Conservation (phyloP, 2,888 invertebrate genomes). For the Cataglyphis rosenhaueri region DNA sequence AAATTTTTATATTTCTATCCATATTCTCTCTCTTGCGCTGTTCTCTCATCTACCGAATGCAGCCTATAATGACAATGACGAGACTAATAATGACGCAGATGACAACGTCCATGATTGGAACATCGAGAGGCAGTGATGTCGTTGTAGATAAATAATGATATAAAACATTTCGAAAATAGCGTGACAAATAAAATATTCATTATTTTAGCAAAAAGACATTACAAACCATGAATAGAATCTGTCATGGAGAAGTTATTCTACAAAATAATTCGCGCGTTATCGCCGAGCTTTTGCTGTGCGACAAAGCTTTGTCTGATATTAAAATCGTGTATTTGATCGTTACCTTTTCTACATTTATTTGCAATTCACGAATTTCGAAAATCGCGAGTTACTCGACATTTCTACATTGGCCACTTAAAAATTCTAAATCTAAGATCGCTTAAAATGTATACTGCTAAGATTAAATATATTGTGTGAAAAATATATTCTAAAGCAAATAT, state of each 20-base stretch:
- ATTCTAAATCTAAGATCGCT: conserved; percentile 57
- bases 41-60: neutral
- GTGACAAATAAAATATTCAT: conserved; percentile 71
- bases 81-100: conserved; percentile 6
- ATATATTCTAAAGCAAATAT: neutral
- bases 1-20: neutral
- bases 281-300: conserved; percentile 80
- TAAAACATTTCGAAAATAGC: conserved; percentile 27
- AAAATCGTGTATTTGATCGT: conserved; percentile 75
- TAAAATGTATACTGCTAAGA: conserved; percentile 32
- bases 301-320: conserved; percentile 77
- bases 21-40: neutral
- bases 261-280: conserved; percentile 77
- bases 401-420: conserved; percentile 14
- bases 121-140: conserved; percentile 15
- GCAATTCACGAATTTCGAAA: conserved; percentile 67
- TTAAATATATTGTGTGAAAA: conserved; percentile 19
- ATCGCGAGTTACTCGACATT: conserved; percentile 70
- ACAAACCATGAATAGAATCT: conserved; percentile 70
- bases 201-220: conserved; percentile 64
- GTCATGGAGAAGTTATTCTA: conserved; percentile 77
- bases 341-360: conserved; percentile 67
- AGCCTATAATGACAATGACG: conserved; percentile 9
- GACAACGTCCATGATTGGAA: conserved; percentile 18
- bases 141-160: conserved; percentile 9